Conservation (phyloP, 2,888 invertebrate species). For the Volucella bombylans region DNA sequence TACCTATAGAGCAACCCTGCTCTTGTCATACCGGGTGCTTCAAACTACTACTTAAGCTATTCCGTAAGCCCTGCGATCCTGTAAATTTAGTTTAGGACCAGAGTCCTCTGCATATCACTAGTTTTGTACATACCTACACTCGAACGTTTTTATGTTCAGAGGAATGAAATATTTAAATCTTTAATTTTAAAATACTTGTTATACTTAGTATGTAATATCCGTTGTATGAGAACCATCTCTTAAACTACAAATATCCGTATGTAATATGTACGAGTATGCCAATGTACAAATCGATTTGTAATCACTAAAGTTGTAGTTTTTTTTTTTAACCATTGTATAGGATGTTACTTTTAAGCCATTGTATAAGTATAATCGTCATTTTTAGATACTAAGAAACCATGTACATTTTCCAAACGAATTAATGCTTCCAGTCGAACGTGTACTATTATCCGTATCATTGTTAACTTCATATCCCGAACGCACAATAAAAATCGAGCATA, state of each 20-base stretch:
- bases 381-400: constrained; percentile 33
- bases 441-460: constrained; percentile 29
- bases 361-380: constrained; percentile 25
- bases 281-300: constrained; percentile 61
- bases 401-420: constrained; percentile 45
- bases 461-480: constrained; percentile 63
- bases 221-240: constrained; percentile 15
- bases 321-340: constrained; percentile 39
- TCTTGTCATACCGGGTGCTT: constrained; percentile 64
- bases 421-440: constrained; percentile 58
- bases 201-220: constrained; percentile 42
- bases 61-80: constrained; percentile 64
- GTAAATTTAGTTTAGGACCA: constrained; percentile 41
- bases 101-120: constrained; percentile 37
- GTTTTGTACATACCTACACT: constrained; percentile 49
- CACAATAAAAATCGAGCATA: constrained; percentile 49
- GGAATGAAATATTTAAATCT: background rate
- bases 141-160: background rate
- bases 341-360: constrained; percentile 31
- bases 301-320: constrained; percentile 21
- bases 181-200: constrained; percentile 52
- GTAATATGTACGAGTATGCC: constrained; percentile 22
- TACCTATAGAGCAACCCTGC: constrained; percentile 72
- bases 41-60: constrained; percentile 56
- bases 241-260: background rate